Evolutionary conservation across 2,888 invertebrate genomes (phyloP), one percentile per base, ranked within the genome.

Genomic region (Drosophila limbata): DNA sequence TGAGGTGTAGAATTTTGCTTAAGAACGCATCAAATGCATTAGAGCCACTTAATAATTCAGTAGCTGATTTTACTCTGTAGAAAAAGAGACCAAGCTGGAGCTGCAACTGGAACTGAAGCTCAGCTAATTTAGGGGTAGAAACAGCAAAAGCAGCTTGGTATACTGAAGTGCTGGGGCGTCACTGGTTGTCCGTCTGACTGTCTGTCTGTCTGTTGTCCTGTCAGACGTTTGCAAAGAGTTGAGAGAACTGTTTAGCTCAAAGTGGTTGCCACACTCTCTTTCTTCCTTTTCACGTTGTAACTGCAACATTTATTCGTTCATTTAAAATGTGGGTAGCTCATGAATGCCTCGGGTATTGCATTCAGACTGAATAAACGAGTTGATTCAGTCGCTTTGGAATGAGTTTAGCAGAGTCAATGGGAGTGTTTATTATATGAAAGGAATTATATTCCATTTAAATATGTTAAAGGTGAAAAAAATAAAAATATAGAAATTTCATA

Each of bases 21-120:
- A 55, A 55, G 69, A 79, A 79, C 84, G 81, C 88, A 88, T 79
- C 69, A 84, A 85, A 81, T 88, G 88, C 85, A 85, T 85, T 85
- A 85, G 81, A 69, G 48, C 65, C 75, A 44, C 61, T 85, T 69
- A 88, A 85, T 85, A 88, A 85, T 85, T 83, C 81, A 85, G 59
- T 40, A 63, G 69, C 35, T 37, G 68, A 63, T 65, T 64, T 64
- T 44, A 70, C 69, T 70, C 69, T 71, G 62, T 71, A 77, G 35
- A 10, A 42, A 8, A 11, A 50, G 33, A 35, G 35, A 19, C 13
- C 35, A 25, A n/a, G n/a, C n/a, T n/a, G n/a, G 35, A 31, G 19
- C 40, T n/a, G n/a, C 1, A 37, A 25, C 37, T 17, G 13, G 5
- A 31, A 15, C 33, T 21, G 21, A 15, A 57, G 68, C 56, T 52